Evolutionary conservation across 2,888 invertebrate genomes (phyloP), one percentile per base, ranked within the genome.

Genomic region (Crematogaster levior): DNA sequence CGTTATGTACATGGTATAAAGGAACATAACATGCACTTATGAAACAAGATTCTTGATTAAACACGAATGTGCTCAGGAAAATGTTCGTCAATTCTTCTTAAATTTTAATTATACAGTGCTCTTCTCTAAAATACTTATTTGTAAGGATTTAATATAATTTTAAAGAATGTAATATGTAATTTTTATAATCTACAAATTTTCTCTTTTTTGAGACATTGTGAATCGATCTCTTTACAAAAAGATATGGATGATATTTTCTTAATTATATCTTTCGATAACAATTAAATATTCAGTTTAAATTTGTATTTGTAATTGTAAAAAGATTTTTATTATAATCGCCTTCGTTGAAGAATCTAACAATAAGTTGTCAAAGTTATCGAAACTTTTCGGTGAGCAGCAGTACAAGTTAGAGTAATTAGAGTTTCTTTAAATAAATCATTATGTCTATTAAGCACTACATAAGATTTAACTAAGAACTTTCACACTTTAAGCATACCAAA

Each of bases 1-100:
- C 3, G n/a, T n/a, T 48, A 74, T 12, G 30, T 37, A 21, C 18
- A 24, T 21, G 24, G 9, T 48, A 34, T 34, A 63, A 46, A 24
- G 10, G 30, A 43, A 46, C 21, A 24, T 46, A 73, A 43, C 15
- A 34, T 72, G 21, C 30, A n/a, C 27, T 74, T 74, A 61, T 12
- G 46, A 74, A 15, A 61, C 6, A 24, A 61, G 21, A 48, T 74
- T 68, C 48, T 74, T 61, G 15, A 61, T 74, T 2, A 21, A 9
- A 56, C 40, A 72, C n/a, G 5, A 65, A 72, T 5, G 34, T 34
- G 27, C 10, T 24, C n/a, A n/a, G 40, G 37, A 72, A 72, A 56
- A n/a, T 37, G 37, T 70, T 53, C 51, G 15, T 53, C 18, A 37
- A 53, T 53, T 24, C 0, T n/a, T n/a, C 7, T 18, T 53, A 70